Evolutionary conservation across 92 coral and sea anemone genomes (phyloP), one percentile per base, ranked within the genome.

Genomic region (Metridium senile): DNA sequence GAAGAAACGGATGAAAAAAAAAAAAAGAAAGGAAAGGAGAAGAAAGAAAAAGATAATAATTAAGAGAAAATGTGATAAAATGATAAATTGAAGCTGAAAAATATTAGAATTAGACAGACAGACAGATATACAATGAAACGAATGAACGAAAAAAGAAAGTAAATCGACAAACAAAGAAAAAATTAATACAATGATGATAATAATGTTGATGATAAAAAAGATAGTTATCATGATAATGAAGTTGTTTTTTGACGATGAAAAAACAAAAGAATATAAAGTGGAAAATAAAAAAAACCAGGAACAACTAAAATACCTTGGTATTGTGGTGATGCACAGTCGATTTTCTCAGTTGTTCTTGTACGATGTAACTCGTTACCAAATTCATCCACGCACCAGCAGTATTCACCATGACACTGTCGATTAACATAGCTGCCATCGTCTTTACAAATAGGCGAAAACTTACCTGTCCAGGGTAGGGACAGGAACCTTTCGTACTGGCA

Each of bases 321-420:
- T 11, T 49, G 21, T 58, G 33, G 27, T 18, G 32, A 30, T 0
- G 74, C 25, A 68, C 82, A 78, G 39, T 32, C 56, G 33, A 66
- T 35, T 33, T 68, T 62, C 63, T 78, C 74, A 23, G 65, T 68
- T 3, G 78, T 80, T 54, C 75, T 70, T 19, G 97, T 91, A 30
- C 92, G 88, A 33, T 79, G 72, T 16, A 93, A 47, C 70, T 88
- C 97, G 74, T 88, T 91, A 43, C 98, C 98, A 81, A 79, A 76
- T 58, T 65, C 77, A 58, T 91, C 97, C 43, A 93, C 98, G 57
- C 98, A 93, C 98, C 98, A 93, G 77, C 98, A 93, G 30, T 75
- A 63, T 23, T 85, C 88, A 31, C 76, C 81, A 54, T 56, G 51
- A 56, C 98, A 93, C 47, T 93, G 98, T 28, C 73, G 76, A 9